Percentiles rank a stretch among this genome's conserved stretches.
These are phyloP conservation scores for Dryoscopus gambensis DNA, from an alignment of 2,113 vertebrate species.

Conservation along the genomic window DNA sequence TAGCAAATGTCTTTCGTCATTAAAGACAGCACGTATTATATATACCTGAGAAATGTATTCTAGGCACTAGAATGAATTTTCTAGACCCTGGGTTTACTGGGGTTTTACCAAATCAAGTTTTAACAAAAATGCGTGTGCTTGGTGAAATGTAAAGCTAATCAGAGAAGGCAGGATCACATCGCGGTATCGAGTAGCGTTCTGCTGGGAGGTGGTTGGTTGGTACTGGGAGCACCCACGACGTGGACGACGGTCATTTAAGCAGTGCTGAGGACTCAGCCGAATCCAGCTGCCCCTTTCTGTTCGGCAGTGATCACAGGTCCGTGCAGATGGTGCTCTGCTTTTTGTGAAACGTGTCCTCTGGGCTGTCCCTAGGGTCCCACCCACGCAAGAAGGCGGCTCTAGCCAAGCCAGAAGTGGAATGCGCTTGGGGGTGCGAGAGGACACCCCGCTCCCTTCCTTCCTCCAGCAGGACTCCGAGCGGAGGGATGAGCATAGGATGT, in stretches of 20 bases:
- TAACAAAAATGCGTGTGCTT: conserved; percentile 2
- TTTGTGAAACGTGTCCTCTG: background rate
- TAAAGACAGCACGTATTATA: conserved; percentile 14
- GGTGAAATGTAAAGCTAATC: conserved; percentile 13
- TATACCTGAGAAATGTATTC: conserved; percentile 40
- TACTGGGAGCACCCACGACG: background rate
- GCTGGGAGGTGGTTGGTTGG: background rate
- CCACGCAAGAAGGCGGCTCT: background rate
- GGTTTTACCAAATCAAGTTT: background rate
- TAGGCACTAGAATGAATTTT: background rate
- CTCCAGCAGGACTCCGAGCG: background rate
- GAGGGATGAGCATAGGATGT: accelerated
- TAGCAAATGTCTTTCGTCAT: conserved; percentile 15
- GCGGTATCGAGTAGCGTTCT: background rate
- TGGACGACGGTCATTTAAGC: background rate
- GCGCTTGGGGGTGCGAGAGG: background rate
- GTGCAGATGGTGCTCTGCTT: background rate
- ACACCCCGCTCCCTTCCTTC: background rate
- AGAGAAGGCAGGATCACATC: background rate
- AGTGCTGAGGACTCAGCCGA: background rate
- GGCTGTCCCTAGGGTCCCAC: background rate
- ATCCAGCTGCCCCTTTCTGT: conserved; percentile 14
- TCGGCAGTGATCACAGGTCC: background rate
- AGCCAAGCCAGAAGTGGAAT: background rate
- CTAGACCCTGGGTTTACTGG: background rate